A percentile compares a stretch with the other conserved stretches of the same genome.
phyloP scores from a whole-genome alignment of 2,888 invertebrate genomes.

The Drosophila affinis region DNA sequence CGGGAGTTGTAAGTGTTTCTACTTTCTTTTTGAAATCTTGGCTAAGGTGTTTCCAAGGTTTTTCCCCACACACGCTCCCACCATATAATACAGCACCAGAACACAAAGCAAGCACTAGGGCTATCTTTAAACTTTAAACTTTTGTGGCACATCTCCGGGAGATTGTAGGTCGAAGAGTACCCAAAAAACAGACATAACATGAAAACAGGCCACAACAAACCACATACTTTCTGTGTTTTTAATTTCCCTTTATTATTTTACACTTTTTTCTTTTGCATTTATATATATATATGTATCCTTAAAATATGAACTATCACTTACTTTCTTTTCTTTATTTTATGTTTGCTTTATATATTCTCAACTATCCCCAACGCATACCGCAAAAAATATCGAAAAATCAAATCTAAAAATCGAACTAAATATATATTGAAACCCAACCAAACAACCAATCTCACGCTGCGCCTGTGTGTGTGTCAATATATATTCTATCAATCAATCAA shows the following conservation, averaged over 20 bases:
- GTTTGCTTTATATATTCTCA: constrained; percentile 74
- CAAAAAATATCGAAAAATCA: constrained; percentile 42
- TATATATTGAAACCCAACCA: constrained; percentile 48
- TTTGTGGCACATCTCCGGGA: constrained; percentile 58
- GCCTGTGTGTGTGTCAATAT: constrained; percentile 61
- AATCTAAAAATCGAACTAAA: constrained; percentile 51
- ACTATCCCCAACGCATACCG: constrained; percentile 72
- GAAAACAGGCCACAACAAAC: constrained; percentile 30
- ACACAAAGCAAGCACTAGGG: constrained; percentile 59
- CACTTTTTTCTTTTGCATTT: constrained; percentile 35
- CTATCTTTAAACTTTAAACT: constrained; percentile 19
- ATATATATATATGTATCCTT: constrained; percentile 46
- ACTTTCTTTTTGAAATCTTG: constrained; percentile 2
- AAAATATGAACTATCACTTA: constrained; percentile 68
- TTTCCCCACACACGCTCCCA: constrained; percentile 4
- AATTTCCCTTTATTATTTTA: constrained; percentile 32
- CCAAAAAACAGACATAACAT: constrained; percentile 20
- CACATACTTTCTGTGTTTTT: constrained; percentile 31
- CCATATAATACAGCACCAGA: constrained; percentile 13
- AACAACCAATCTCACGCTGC: constrained; percentile 59
- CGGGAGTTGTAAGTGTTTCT: constrained; percentile 20
- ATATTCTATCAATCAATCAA: constrained; percentile 47
- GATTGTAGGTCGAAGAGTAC: constrained; percentile 35
- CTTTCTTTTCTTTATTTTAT: constrained; percentile 77
- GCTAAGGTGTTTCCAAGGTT: not conserved